Percentiles rank a stretch among this genome's conserved stretches.
These are phyloP conservation scores for Carabus problematicus DNA, from an alignment of 2,888 invertebrate species.

Conservation along the genomic window DNA sequence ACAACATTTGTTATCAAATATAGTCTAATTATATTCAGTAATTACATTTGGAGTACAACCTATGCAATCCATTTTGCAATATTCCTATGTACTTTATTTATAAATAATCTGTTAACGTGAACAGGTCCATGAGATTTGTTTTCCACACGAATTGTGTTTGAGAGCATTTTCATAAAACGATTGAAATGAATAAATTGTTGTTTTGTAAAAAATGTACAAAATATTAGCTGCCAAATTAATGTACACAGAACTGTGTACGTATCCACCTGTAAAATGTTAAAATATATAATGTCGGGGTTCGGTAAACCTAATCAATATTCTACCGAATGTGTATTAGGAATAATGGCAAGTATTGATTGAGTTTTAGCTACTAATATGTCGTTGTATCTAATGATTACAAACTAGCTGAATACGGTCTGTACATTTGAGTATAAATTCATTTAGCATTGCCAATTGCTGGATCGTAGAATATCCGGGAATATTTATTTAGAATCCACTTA, in stretches of 20 bases:
- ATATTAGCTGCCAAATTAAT: no score
- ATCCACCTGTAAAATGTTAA: no score
- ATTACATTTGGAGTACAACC: no score
- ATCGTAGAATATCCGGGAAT: no score
- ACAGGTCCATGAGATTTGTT: background rate
- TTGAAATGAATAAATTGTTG: background rate
- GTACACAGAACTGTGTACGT: no score
- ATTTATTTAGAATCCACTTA: background rate
- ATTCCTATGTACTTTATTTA: no score
- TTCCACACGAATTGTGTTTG: background rate
- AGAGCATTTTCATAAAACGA: background rate
- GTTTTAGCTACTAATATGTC: background rate
- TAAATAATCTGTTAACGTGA: background rate
- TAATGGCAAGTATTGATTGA: background rate
- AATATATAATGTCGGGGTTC: background rate
- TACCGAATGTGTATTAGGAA: background rate
- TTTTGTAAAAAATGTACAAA: no score
- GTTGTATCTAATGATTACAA: background rate
- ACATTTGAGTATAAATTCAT: background rate
- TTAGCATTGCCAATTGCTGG: no score
- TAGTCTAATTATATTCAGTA: no score
- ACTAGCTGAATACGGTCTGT: background rate
- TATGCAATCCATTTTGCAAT: no score
- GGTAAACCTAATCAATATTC: background rate
- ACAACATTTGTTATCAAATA: no score